Evolutionary conservation across 92 coral and sea anemone genomes (phyloP).

Genomic region (Virgularia gustaviana): DNA sequence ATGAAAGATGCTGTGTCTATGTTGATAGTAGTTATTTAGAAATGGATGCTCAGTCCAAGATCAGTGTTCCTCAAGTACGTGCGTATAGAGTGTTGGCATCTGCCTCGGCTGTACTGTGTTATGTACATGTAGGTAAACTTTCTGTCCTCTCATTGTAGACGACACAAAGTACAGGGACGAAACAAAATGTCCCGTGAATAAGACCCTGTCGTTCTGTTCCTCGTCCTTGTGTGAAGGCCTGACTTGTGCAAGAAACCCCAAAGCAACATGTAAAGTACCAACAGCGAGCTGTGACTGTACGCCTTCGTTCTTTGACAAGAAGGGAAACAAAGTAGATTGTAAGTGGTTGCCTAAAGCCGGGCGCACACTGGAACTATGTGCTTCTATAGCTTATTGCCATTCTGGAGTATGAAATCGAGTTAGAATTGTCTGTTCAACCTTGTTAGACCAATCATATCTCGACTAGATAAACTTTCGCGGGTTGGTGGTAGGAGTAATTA

Average conservation of each 20-base stretch:
- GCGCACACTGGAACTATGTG: background rate
- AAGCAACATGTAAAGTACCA: constrained; percentile 68
- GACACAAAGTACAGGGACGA: background rate
- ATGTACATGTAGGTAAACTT: too few species aligned
- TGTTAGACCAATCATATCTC: too few species aligned
- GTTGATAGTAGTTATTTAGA: too few species aligned
- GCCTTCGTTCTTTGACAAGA: constrained; percentile 60
- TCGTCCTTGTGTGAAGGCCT: constrained; percentile 53
- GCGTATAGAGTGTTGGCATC: too few species aligned
- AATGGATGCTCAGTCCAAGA: too few species aligned
- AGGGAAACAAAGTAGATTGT: constrained; percentile 66
- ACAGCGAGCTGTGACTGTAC: constrained; percentile 67
- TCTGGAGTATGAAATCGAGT: background rate
- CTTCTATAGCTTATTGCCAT: background rate
- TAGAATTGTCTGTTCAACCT: background rate
- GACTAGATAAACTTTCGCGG: too few species aligned
- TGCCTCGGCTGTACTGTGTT: too few species aligned
- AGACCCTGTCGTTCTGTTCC: constrained; percentile 54
- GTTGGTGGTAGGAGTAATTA: too few species aligned
- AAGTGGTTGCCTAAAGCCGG: too few species aligned
- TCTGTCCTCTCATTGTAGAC: too few species aligned
- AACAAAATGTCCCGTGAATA: constrained; percentile 48
- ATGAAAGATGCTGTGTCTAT: too few species aligned
- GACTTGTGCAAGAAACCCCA: constrained; percentile 62
- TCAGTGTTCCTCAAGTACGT: too few species aligned